A percentile compares a stretch with the other conserved stretches of the same genome.
phyloP scores from a whole-genome alignment of 2,113 vertebrate species.

The Azemiops feae region DNA sequence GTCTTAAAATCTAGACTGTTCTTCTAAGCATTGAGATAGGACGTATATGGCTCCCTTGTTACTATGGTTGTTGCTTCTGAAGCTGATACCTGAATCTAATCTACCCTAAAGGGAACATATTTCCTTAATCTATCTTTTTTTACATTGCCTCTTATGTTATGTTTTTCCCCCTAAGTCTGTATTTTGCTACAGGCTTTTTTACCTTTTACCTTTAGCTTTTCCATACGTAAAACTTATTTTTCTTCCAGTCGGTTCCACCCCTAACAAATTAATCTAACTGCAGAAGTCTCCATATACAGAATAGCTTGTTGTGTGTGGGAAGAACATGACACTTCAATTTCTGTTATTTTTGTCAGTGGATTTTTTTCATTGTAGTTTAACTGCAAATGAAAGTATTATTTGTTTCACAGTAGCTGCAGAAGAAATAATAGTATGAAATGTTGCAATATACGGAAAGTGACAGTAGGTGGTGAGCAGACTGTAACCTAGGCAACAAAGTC shows the following conservation, averaged over 20 bases:
- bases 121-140: background rate
- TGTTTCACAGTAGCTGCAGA: constrained; percentile 8
- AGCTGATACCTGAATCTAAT: background rate
- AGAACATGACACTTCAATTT: background rate
- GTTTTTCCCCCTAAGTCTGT: background rate
- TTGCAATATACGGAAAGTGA: constrained; percentile 6
- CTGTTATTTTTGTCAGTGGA: background rate
- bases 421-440: constrained; percentile 24
- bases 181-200: background rate
- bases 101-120: background rate
- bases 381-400: constrained; percentile 19
- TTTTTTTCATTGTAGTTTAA: background rate
- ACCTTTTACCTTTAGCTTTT: background rate
- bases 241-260: background rate
- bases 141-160: background rate
- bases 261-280: constrained; percentile 8
- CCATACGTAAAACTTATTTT: background rate
- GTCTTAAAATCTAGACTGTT: background rate
- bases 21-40: background rate
- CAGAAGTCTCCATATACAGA: background rate
- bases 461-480: background rate
- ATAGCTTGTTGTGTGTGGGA: constrained; percentile 2
- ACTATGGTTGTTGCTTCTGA: background rate
- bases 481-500: constrained; percentile 15
- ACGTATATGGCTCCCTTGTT: background rate